Percentiles rank a stretch among this genome's conserved stretches.
phyloP scores from a whole-genome alignment of 2,797 vertebrate species.

The Borostomias antarcticus region DNA sequence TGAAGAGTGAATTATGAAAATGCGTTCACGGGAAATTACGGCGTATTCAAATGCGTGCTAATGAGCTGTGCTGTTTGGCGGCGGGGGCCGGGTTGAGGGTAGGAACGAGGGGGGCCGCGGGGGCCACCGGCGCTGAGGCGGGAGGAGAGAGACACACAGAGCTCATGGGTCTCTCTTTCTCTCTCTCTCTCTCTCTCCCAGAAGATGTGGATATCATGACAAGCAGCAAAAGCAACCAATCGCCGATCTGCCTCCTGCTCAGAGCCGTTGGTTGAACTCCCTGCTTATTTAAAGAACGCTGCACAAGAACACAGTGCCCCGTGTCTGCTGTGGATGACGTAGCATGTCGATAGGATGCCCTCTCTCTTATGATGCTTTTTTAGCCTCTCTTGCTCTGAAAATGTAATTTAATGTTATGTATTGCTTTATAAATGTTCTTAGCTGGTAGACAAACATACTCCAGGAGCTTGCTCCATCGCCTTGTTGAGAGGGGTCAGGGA shows the following conservation, averaged over 20 bases:
- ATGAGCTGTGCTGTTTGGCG: constrained; percentile 48
- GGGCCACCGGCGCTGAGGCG: constrained; percentile 27
- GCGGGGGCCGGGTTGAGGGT: constrained; percentile 38
- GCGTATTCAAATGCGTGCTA: constrained; percentile 51
- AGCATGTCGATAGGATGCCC: too few relatives aligned
- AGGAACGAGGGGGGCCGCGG: constrained; percentile 32
- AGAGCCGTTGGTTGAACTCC: constrained; percentile 63
- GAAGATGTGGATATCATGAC: constrained; percentile 53
- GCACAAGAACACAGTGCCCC: too few relatives aligned
- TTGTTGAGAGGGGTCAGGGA: too few relatives aligned
- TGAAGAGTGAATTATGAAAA: constrained; percentile 44
- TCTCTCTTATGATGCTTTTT: too few relatives aligned
- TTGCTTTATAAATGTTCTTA: too few relatives aligned
- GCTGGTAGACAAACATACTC: too few relatives aligned
- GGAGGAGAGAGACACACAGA: constrained; percentile 46
- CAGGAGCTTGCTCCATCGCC: too few relatives aligned
- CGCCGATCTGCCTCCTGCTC: constrained; percentile 46
- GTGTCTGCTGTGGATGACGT: too few relatives aligned
- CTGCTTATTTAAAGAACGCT: constrained; percentile 53
- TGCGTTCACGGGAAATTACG: constrained; percentile 48
- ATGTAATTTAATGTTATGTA: too few relatives aligned
- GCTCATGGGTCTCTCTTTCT: constrained; percentile 41
- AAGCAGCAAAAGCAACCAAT: constrained; percentile 55
- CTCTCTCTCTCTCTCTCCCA: too few relatives aligned
- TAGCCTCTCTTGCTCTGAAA: too few relatives aligned